Evolutionary conservation across 2,113 vertebrate species (phyloP), one percentile per base, ranked within the genome.

Genomic region (Neolamprologus sp.): DNA sequence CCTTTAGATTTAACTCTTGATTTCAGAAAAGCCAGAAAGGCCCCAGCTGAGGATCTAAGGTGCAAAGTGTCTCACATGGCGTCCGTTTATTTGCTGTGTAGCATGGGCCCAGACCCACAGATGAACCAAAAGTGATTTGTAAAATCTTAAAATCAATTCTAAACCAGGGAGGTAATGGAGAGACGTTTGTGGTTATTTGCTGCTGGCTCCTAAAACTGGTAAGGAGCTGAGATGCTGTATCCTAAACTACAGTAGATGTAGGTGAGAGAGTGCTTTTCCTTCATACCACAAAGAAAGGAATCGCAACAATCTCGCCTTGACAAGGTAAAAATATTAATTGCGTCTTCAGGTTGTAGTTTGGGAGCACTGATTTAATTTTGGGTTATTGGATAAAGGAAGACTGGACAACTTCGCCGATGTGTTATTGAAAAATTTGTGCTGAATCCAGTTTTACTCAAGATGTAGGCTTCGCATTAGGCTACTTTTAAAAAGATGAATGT

Each of bases 331-430:
- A 47, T 45, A 75, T 49, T 28, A 49, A 75, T 28, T 30, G 17
- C 4, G 0, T 75, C 26, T 75, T 47, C 6, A 1, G 45, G 14
- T 47, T 47, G 40, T 45, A 10, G 14, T 28, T 75, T 47, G 40
- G 16, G 42, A 28, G 1, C 6, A 49, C 23, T 19, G 26, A 11
- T 49, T 49, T 30, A 78, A 78, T 78, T 49, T 33, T 33, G 11
- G 45, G 45, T 2, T 51, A n/a, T 49, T n/a, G 73, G 45, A 78
- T 28, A 19, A 78, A 30, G 26, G 16, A 78, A 19, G 42, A 30
- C 6, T 12, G 3, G 42, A 78, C 71, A 47, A 75, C 42, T 75
- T 75, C 0, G 2, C 21, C 0, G 4, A 75, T 75, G 68, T 11
- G 14, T 11, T 45, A 28, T 11, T 49, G 16, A 2, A 78, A 75